Base-by-base conservation (phyloP, 2,888 invertebrate genomes). In the Hydrotaea cyrtoneurina region DNA sequence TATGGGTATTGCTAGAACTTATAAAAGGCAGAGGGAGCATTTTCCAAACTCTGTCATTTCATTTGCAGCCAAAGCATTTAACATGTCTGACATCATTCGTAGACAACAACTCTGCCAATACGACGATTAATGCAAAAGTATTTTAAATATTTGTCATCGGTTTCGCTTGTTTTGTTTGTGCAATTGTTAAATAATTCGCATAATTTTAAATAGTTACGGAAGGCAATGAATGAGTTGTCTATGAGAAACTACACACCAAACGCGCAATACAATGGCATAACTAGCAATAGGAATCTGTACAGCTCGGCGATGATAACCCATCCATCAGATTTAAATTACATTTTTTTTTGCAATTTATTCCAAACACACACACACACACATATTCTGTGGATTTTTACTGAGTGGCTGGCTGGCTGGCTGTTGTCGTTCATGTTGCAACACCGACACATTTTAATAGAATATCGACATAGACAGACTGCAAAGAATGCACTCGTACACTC, bases 401-500 rank as follows among this genome's bases (percentile, higher is more conserved):
- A 26, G 43, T 43, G 4, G 11, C 19, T 21, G 19, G 5, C 15
- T 4, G 39, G 3, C 7, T 39, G 2, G 39, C 39, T 39, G 11
- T 39, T 66, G 39, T 39, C 13, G 39, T 39, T 39, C 17, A 13
- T 43, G 36, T 23, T 21, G 21, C 59, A 26, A 15, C 23, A 23
- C 2, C 15, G 26, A 59, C 59, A 59, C 15, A 15, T 15, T 59
- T 23, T 15, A 21, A 26, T 59, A 13, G 15, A 23, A 26, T 23
- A 57, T 59, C 59, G 46, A 74, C 19, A 59, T 59, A 77, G 43
- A 73, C 77, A 83, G 80, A 83, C 80, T 73, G 64, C 26, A 73
- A 77, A 74, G 83, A 80, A 83, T 83, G 79, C 66, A 43, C 39
- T 5, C 39, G 13, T 10, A 66, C 13, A 66, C 10, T 43, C 72